phyloP scores from a whole-genome alignment of 2,113 vertebrate species.

The Plecturocebus donacophilus region DNA sequence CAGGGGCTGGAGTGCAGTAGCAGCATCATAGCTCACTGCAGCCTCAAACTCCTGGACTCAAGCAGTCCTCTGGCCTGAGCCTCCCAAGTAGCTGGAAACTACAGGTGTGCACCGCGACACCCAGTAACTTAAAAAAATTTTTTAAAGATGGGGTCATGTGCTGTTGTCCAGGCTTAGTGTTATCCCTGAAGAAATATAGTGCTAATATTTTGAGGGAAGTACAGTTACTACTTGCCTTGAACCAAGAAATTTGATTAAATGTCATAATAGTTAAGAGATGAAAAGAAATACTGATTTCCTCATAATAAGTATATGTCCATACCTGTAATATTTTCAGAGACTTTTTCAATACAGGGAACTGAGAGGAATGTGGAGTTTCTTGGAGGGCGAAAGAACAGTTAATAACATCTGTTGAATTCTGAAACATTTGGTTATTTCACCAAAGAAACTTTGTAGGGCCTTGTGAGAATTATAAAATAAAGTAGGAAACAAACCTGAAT shows the following conservation, averaged over 20 bases:
- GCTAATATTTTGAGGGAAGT: background rate
- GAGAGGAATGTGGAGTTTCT: background rate
- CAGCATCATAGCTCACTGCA: no score
- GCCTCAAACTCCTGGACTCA: no score
- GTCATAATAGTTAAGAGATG: background rate
- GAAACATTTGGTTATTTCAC: background rate
- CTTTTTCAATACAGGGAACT: background rate
- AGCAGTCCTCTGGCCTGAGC: no score
- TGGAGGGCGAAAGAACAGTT: background rate
- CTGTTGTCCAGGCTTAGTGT: no score
- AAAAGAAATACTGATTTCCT: background rate
- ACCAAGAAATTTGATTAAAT: background rate
- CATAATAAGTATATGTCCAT: background rate
- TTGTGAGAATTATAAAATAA: conserved; percentile 23
- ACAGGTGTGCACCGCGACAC: no score
- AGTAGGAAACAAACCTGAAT: background rate
- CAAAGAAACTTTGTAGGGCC: background rate
- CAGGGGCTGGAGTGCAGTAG: no score
- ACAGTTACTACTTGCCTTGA: background rate
- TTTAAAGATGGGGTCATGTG: no score
- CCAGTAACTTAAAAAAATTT: no score
- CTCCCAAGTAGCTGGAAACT: no score
- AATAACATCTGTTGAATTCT: background rate
- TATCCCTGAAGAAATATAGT: background rate
- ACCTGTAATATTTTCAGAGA: background rate